A percentile compares a stretch with the other conserved stretches of the same genome.
Evolutionary conservation across 2,888 invertebrate genomes (phyloP).

Genomic region (Melanchra persicariae): DNA sequence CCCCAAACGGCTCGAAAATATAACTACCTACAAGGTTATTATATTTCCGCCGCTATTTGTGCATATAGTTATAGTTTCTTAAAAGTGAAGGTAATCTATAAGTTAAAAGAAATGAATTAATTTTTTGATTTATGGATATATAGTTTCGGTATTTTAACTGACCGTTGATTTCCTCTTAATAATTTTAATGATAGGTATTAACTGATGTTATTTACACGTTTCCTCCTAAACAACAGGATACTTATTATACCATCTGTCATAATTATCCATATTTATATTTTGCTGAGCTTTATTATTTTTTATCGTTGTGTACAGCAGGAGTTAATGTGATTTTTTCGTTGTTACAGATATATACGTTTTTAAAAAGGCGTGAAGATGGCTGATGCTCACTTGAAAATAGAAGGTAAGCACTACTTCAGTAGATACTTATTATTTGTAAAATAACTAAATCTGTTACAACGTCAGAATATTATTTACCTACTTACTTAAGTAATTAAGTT

Average conservation of each 20-base stretch:
- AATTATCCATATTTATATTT: background rate
- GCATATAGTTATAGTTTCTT: too few relatives aligned
- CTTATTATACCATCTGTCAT: slow-evolving; percentile 3
- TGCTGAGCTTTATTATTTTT: background rate
- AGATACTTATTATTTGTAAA: too few relatives aligned
- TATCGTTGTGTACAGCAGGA: background rate
- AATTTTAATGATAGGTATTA: background rate
- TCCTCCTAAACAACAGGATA: slow-evolving; percentile 9
- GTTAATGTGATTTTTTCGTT: slow-evolving; percentile 57
- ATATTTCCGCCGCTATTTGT: too few relatives aligned
- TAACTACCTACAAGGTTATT: too few relatives aligned
- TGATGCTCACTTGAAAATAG: slow-evolving; percentile 72
- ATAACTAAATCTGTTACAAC: background rate
- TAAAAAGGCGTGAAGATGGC: slow-evolving; percentile 67
- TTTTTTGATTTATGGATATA: too few relatives aligned
- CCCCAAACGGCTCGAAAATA: too few relatives aligned
- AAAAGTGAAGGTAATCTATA: too few relatives aligned
- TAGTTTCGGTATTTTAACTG: slow-evolving; percentile 17
- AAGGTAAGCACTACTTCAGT: slow-evolving; percentile 65
- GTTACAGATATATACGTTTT: slow-evolving; percentile 69
- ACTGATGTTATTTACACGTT: background rate
- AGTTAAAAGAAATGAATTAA: too few relatives aligned
- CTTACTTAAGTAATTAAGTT: too few relatives aligned
- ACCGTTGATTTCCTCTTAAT: slow-evolving; percentile 1
- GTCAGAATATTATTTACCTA: background rate